Percentiles rank a stretch among this genome's conserved stretches.
These are phyloP conservation scores for Liparis tanakae DNA, from an alignment of 2,797 vertebrate genomes.

Conservation along the genomic window DNA sequence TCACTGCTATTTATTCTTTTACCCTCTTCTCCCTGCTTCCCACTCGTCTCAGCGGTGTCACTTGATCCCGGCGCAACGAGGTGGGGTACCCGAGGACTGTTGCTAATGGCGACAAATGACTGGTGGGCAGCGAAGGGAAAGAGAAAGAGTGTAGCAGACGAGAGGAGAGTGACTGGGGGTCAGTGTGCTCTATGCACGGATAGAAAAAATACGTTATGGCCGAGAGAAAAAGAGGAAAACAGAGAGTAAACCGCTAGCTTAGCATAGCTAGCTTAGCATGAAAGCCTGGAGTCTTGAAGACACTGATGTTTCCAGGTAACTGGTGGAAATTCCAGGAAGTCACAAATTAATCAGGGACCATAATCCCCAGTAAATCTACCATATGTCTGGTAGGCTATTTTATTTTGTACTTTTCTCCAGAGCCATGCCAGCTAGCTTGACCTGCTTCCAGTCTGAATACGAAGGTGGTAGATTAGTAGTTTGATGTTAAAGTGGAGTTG, in stretches of 20 bases:
- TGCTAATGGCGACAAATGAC: conserved; percentile 84
- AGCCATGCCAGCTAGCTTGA: too few species aligned
- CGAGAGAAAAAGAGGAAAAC: not conserved
- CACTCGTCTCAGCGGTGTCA: conserved; percentile 52
- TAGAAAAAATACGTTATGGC: not conserved
- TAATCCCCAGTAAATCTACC: too few species aligned
- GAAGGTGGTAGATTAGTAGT: too few species aligned
- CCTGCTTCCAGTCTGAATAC: too few species aligned
- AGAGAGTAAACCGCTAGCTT: not conserved
- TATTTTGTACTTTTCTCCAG: too few species aligned
- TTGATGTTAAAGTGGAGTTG: too few species aligned
- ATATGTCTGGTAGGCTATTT: too few species aligned
- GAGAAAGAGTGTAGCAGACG: conserved; percentile 36
- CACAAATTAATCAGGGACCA: too few species aligned
- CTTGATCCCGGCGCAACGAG: conserved; percentile 61
- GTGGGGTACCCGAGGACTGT: conserved; percentile 72
- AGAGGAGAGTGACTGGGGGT: conserved; percentile 33
- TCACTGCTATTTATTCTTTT: conserved; percentile 1
- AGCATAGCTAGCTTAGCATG: not conserved
- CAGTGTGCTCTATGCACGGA: conserved; percentile 28
- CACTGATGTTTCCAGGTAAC: too few species aligned
- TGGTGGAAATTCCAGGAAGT: too few species aligned
- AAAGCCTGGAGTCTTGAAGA: not conserved
- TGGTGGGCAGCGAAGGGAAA: conserved; percentile 53
- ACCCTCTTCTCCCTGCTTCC: conserved; percentile 13